Evolutionary conservation across 1,140 invertebrate genomes (phyloP).

Genomic region (Acyrthosiphon pisum): DNA sequence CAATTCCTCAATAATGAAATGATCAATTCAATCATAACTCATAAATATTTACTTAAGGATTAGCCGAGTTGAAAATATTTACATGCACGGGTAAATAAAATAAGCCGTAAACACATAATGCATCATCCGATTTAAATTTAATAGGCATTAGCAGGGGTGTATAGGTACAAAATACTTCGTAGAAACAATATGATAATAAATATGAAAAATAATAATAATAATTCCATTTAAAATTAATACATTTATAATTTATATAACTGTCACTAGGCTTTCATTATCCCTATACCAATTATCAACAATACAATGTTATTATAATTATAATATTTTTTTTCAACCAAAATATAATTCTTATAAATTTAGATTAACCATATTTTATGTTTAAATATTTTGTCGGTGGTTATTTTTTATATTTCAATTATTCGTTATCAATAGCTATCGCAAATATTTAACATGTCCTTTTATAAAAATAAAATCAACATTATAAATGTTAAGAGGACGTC

Average conservation of each 20-base stretch:
- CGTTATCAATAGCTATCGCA: neutral
- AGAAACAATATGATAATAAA: neutral
- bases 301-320: no score
- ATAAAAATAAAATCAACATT: neutral
- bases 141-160: neutral
- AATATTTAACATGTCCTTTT: neutral
- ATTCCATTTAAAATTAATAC: neutral
- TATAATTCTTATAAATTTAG: no score
- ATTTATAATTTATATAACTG: neutral
- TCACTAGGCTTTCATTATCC: neutral
- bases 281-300: neutral
- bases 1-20: neutral
- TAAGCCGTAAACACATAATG: neutral
- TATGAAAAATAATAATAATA: neutral
- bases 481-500: neutral
- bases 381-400: neutral
- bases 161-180: neutral
- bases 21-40: neutral
- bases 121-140: neutral
- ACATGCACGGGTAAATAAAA: neutral
- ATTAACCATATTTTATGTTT: neutral
- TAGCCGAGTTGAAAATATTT: neutral
- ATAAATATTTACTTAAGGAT: neutral
- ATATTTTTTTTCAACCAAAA: neutral
- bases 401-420: neutral